Base-by-base conservation (phyloP, 2,113 vertebrate species). In the Poecile atricapillus region DNA sequence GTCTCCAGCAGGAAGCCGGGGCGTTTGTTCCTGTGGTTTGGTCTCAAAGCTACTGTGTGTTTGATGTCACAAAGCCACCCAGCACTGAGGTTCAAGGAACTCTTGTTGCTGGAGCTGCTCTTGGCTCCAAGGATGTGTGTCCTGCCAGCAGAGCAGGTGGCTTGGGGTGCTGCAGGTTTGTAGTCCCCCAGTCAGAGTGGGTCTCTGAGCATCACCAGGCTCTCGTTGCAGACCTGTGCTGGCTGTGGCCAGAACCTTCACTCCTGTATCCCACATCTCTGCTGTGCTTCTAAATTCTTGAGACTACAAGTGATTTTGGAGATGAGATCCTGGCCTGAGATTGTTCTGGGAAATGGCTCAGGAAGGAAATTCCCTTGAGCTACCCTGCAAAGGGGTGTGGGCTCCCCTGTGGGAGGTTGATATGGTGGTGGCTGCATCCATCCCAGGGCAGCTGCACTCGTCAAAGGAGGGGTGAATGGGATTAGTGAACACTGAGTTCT, bases 91-190 rank as follows among this genome's bases (percentile, higher is more conserved):
- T 24, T 35, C 39, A 65, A 52, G 89, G 58, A 93, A 68, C 76
- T 76, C 87, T 83, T 94, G 88, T 95, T 46, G 35, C 68, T 78
- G 84, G 77, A 91, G 94, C 79, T 84, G 62, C 87, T 49, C 8
- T 60, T 15, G 25, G 84, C 65, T 88, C 63, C 20, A 69, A 93
- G 86, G 85, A 47, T 25, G 2, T 5, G 28, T 15, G 44, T 83
- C 68, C 53, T 92, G 60, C 78, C 62, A 85, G 93, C 52, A 65
- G 35, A 94, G 53, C 91, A 94, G 78, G 93, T 96, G 91, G 52
- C 91, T 89, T 83, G 50, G 60, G 52, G 76, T 83, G 81, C 49
- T 4, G 23, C 64, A 95, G 30, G 73, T 82, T 18, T 10, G 53
- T 22, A 79, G 80, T 84, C 69, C n/a, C 27, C 15, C 64, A 70